Conservation (phyloP, 2,113 vertebrate genomes). For the Motacilla alba region DNA sequence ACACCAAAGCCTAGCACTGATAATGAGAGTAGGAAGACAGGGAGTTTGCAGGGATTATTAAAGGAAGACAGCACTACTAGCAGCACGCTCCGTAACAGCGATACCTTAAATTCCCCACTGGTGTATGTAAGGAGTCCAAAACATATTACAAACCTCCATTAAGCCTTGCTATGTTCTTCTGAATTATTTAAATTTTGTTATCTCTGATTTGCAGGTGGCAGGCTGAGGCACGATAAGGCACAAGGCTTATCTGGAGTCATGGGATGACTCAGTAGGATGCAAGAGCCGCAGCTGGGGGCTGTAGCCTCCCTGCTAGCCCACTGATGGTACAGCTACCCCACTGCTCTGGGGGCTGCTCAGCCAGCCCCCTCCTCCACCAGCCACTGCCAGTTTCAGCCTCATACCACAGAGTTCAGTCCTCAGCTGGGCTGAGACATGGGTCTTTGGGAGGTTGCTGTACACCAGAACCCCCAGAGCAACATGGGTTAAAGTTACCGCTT, state of each 20-base stretch:
- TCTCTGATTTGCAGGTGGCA: slow-evolving; percentile 34
- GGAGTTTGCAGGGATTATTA: background rate
- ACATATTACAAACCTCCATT: background rate
- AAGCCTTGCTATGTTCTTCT: background rate
- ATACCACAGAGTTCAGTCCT: accelerated
- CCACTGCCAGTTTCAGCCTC: background rate
- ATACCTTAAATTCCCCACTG: background rate
- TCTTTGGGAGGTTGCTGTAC: background rate
- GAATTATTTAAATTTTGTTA: slow-evolving; percentile 27
- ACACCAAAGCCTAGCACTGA: background rate
- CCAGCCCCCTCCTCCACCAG: background rate
- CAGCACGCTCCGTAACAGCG: accelerated
- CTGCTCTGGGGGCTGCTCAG: background rate
- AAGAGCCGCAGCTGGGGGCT: background rate
- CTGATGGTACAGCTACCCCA: accelerated
- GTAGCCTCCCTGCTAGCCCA: background rate
- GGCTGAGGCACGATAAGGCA: background rate
- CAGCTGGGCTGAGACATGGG: accelerated
- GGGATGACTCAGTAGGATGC: background rate
- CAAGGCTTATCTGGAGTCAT: background rate
- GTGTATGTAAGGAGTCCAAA: background rate
- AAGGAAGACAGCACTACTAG: background rate
- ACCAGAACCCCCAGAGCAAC: background rate
- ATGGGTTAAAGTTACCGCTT: background rate
- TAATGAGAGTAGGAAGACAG: background rate